Base-by-base conservation (phyloP, 2,113 vertebrate genomes). In the Coturnix japonica region DNA sequence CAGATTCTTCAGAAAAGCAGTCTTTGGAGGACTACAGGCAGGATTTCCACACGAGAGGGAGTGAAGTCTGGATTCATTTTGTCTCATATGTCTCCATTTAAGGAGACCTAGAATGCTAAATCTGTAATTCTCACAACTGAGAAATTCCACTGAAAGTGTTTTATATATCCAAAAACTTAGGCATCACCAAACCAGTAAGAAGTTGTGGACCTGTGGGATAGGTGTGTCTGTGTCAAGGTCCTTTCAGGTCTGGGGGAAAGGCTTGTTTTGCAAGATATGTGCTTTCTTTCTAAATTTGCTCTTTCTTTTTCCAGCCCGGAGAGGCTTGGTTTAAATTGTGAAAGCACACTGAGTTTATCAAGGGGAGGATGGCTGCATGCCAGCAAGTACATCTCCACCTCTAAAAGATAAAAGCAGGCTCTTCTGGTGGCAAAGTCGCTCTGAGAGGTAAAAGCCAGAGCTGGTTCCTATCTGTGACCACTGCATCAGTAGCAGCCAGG, bases 401-500 rank as follows among this genome's bases (percentile, higher is more conserved):
- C 30, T 41, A 46, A 13, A 73, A 82, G 86, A 14, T 43, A 69
- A 53, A 66, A 73, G 67, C 3, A 0, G 17, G n/a, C 59, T 76
- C 39, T 73, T 75, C 18, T 5, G 0, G 7, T 10, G 18, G 13
- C 54, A 0, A 2, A 69, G 39, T 21, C 60, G 35, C 57, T 64
- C 33, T 69, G 9, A 43, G 43, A 43, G 64, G 56, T 3, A 57
- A 37, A 80, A 71, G 9, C 1, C 2, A 21, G 39, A 76, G 30
- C 30, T 20, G 41, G 21, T 57, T 83, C 56, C 64, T 75, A 12
- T 39, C 1, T 0, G 33, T 16, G 4, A 19, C 31, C 76, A 10
- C 22, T 0, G 0, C 3, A 1, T 28, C 66, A 78, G 23, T 21
- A 22, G 5, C 11, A 0, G 1, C 31, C 0, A 2, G 39, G 33